phyloP scores from a whole-genome alignment of 1,140 invertebrate genomes.

The Arctopsyche grandis region DNA sequence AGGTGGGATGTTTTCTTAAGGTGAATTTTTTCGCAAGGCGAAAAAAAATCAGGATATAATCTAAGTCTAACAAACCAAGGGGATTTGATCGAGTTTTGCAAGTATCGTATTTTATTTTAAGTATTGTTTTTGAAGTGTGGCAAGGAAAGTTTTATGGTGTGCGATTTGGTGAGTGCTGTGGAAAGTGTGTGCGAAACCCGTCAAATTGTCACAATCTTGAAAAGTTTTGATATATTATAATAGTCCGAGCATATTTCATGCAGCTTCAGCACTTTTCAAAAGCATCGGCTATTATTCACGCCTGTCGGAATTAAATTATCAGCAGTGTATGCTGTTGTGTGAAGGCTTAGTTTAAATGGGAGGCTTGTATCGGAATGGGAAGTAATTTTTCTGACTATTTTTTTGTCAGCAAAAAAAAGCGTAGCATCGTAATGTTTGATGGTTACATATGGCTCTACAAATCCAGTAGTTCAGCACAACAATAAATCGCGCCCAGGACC shows the following conservation, averaged over 20 bases:
- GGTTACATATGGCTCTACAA: not conserved
- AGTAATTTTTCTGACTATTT: too few relatives aligned
- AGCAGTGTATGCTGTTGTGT: too few relatives aligned
- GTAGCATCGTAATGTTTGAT: too few relatives aligned
- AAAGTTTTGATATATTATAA: constrained; percentile 28
- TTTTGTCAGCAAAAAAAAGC: too few relatives aligned
- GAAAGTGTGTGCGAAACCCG: not conserved
- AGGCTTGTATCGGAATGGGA: too few relatives aligned
- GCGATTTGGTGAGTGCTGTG: not conserved
- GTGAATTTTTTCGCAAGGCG: not conserved
- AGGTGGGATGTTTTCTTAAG: not conserved
- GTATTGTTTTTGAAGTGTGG: not conserved
- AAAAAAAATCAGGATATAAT: too few relatives aligned
- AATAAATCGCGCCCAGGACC: constrained; percentile 29
- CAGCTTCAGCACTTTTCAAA: not conserved
- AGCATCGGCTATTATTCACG: not conserved
- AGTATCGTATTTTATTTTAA: too few relatives aligned
- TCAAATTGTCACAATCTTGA: constrained; percentile 31
- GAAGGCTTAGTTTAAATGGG: too few relatives aligned
- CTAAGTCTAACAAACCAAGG: too few relatives aligned
- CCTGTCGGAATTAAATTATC: not conserved
- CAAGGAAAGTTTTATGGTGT: constrained; percentile 13
- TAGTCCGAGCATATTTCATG: not conserved
- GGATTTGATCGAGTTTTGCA: too few relatives aligned
- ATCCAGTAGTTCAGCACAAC: constrained; percentile 14